Base-by-base conservation (phyloP, 1,140 invertebrate species). In the Drosophila parabipectinata region DNA sequence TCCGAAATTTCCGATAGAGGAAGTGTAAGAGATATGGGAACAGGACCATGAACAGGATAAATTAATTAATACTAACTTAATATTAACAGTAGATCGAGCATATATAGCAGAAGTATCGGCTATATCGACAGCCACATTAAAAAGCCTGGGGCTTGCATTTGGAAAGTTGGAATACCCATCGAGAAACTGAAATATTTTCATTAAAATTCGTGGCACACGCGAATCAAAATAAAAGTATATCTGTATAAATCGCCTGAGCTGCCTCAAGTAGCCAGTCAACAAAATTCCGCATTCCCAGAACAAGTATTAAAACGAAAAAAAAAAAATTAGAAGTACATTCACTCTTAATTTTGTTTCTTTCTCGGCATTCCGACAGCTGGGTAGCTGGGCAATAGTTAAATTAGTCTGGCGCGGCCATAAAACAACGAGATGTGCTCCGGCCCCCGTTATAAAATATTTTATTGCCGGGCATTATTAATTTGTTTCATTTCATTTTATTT, bases 391-490 rank as follows among this genome's bases (percentile, higher is more conserved):
- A 48, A 79, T 76, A 83, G 71, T 79, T 59, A 83, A 83, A 83
- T 83, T 83, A 79, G 79, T 72, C 57, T 56, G 57, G 26, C 47
- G 1, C 32, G 71, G 50, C 10, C 45, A 83, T 83, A 79, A 83
- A 83, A 75, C 75, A 79, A 53, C 54, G 64, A 76, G 79, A 59
- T 39, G 59, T 24, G 37, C 41, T 30, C 72, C 60, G 30, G 28
- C 47, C 14, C 47, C 47, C 48, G 64, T 50, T 79, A 75, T 79
- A 72, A 83, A 75, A 62, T 57, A 62, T 83, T 83, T 82, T 83
- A 83, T 72, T 83, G 63, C 75, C 58, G 58, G 39, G 66, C 71
- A 74, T 71, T 83, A 83, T 82, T 82, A 82, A 83, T 83, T 79
- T 80, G 79, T 82, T 82, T 81, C 47, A 54, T 52, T 77, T 67